Evolutionary conservation across 2,888 invertebrate species (phyloP), one percentile per base, ranked within the genome.

Genomic region (Dioctria rufipes): DNA sequence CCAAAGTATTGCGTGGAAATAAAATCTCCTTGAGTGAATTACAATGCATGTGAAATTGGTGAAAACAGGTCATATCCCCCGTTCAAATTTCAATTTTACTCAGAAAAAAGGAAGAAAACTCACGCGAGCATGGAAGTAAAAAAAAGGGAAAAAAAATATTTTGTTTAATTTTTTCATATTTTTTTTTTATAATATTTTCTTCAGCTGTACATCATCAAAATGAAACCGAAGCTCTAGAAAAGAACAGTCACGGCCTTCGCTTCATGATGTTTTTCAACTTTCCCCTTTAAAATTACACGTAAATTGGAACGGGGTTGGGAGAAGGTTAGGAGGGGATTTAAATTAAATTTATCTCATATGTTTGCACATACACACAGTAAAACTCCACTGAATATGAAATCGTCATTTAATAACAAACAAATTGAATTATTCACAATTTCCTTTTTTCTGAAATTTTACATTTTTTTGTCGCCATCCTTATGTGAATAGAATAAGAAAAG

Each of bases 331-430:
- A n/a, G 25, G 39, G 3, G 2, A 6, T 40, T 3, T 61, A 61
- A 61, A 61, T 61, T 61, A 61, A 61, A 61, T 61, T 61, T 37
- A 13, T 61, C 6, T 6, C 25, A 39, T 25, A 61, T 39, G 25
- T 61, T 4, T 61, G n/a, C 25, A 25, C 61, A 6, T 5, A 61
- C 25, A 61, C 61, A 61, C 11, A 25, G 25, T 61, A 61, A 61
- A 61, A 61, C n/a, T 61, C 61, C n/a, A 61, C 61, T 37, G 37
- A 61, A 61, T 39, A 61, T 61, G 61, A 61, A 39, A 37, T 61
- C 61, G 37, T 61, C 61, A 61, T 61, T 61, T 61, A 39, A 25
- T 39, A 25, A 5, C 37, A 11, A 25, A 13, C 39, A 61, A 6
- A 61, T 61, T 61, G 61, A 61, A 61, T 61, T 61, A 61, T 61